A percentile compares a stretch with the other conserved stretches of the same genome.
Evolutionary conservation across 2,888 invertebrate genomes (phyloP).

Genomic region (Thecophora atra): DNA sequence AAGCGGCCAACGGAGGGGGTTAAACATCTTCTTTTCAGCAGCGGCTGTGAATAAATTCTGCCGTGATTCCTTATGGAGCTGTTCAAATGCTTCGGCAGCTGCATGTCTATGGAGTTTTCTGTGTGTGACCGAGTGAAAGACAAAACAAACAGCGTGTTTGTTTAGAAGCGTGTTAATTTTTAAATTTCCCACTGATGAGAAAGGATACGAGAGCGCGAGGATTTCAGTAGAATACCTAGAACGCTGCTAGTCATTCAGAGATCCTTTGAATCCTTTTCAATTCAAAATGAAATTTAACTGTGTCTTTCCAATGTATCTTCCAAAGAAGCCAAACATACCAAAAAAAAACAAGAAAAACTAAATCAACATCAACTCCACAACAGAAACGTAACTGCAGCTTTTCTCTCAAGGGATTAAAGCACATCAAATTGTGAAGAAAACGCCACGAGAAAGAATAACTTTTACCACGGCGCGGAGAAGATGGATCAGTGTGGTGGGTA

Average conservation of each 20-base stretch:
- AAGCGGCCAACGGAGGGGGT: not conserved
- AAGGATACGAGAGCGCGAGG: not conserved
- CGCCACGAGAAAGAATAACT: too few species aligned
- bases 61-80: not conserved
- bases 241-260: too few species aligned
- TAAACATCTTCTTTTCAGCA: slow-evolving; percentile 7
- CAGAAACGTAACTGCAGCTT: too few species aligned
- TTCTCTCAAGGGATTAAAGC: not conserved
- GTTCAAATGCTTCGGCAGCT: not conserved
- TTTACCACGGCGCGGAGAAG: too few species aligned
- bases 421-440: not conserved
- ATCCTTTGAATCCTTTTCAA: too few species aligned
- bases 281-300: too few species aligned
- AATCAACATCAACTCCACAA: too few species aligned
- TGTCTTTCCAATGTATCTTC: too few species aligned
- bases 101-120: not conserved
- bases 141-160: not conserved
- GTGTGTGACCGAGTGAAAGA: not conserved
- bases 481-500: not conserved
- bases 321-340: too few species aligned
- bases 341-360: too few species aligned
- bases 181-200: not conserved
- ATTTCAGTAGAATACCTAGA: not conserved
- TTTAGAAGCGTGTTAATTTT: slow-evolving; percentile 7
- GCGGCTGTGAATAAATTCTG: too few species aligned